These are phyloP conservation scores for Caenorhabditis angaria DNA, from an alignment of 2,888 invertebrate genomes.

Conservation along the genomic window DNA sequence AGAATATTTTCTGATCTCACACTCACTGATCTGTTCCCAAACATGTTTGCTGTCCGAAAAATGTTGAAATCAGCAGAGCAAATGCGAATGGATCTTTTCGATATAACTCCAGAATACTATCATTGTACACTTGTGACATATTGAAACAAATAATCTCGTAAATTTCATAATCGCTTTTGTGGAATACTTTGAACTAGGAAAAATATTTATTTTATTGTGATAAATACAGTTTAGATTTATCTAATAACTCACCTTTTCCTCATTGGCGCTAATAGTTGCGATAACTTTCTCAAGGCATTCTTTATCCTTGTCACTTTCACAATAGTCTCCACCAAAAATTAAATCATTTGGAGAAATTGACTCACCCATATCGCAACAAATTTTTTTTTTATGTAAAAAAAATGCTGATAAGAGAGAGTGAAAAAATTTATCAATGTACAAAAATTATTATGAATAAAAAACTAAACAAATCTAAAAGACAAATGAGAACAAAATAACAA, in stretches of 20 bases:
- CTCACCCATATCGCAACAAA: not conserved
- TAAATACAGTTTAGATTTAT: too few species aligned
- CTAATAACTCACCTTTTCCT: too few species aligned
- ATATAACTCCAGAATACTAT: not conserved
- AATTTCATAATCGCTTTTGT: constrained; percentile 4
- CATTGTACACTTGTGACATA: not conserved
- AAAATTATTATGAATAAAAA: not conserved
- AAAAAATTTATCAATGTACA: not conserved
- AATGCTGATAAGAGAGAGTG: too few species aligned
- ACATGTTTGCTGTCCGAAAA: constrained; percentile 12
- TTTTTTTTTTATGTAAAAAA: not conserved
- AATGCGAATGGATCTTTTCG: constrained; percentile 3
- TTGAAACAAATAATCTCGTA: not conserved
- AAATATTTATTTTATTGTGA: too few species aligned
- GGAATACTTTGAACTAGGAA: constrained; percentile 5
- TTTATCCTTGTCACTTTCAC: not conserved
- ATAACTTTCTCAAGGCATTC: too few species aligned
- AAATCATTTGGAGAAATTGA: not conserved
- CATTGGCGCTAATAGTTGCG: too few species aligned
- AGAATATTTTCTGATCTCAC: too few species aligned
- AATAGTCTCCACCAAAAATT: not conserved
- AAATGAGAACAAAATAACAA: constrained; percentile 62
- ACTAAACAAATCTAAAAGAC: constrained; percentile 47
- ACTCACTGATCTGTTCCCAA: not conserved
- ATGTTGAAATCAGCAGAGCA: constrained; percentile 18